Evolutionary conservation across 2,888 invertebrate species (phyloP).

Genomic region (Heteropelma amictum): DNA sequence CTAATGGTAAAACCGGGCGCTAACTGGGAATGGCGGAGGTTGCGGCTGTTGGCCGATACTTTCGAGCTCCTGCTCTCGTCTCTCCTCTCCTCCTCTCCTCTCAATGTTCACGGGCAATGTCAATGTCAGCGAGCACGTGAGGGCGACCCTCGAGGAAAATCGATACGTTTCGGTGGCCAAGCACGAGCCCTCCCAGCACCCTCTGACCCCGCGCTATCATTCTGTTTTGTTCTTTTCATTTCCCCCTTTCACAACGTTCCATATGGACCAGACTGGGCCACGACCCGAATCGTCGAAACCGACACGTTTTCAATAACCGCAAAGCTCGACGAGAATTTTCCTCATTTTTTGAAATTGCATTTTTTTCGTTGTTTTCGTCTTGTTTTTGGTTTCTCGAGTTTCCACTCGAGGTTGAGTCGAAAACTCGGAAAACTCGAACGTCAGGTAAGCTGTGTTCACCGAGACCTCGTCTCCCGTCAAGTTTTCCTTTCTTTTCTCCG

Average conservation of each 20-base stretch:
- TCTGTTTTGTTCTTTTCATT: not conserved
- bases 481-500: not conserved
- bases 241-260: too few species aligned
- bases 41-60: constrained; percentile 29
- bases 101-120: constrained; percentile 73
- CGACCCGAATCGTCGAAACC: too few species aligned
- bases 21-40: constrained; percentile 28
- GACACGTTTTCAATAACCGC: too few species aligned
- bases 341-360: too few species aligned
- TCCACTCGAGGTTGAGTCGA: too few species aligned
- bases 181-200: constrained; percentile 37
- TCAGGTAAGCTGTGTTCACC: not conserved
- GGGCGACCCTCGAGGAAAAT: constrained; percentile 70
- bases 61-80: constrained; percentile 7
- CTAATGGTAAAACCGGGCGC: constrained; percentile 33
- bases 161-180: constrained; percentile 74
- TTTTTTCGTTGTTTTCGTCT: too few species aligned
- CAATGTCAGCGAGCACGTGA: constrained; percentile 78
- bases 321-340: too few species aligned
- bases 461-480: not conserved
- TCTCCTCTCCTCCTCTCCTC: not conserved
- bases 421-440: too few species aligned
- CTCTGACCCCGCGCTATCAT: not conserved
- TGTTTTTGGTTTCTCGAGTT: too few species aligned
- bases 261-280: too few species aligned